Conservation (phyloP, 2,888 invertebrate genomes). For the Dorcus hopei region DNA sequence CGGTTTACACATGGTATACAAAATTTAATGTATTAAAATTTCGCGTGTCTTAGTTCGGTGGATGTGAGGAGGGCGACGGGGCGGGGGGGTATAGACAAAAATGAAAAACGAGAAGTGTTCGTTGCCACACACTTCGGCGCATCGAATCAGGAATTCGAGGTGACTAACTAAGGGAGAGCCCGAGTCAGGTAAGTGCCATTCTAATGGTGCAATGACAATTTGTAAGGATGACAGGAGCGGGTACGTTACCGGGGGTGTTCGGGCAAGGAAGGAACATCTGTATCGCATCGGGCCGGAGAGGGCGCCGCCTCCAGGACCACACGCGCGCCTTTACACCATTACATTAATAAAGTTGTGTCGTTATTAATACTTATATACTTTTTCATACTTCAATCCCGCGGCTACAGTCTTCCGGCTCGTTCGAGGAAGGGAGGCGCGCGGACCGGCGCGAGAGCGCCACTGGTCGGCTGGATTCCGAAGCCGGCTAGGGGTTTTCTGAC, state of each 20-base stretch:
- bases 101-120: no score
- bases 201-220: conserved; percentile 22
- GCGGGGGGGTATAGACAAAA: no score
- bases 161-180: conserved; percentile 6
- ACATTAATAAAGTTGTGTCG: conserved; percentile 48
- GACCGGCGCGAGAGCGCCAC: background rate
- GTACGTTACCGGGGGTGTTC: conserved; percentile 31
- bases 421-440: conserved; percentile 9
- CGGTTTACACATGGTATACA: no score
- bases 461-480: conserved; percentile 35
- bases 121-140: conserved; percentile 42
- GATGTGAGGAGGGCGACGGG: no score
- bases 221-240: conserved; percentile 25
- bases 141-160: conserved; percentile 40
- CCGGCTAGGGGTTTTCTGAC: conserved; percentile 41
- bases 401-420: conserved; percentile 28
- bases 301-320: conserved; percentile 41
- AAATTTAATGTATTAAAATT: no score
- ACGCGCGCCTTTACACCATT: conserved; percentile 47
- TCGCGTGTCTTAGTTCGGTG: no score
- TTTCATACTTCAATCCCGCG: conserved; percentile 45
- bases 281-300: conserved; percentile 37
- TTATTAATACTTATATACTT: conserved; percentile 49
- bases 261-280: conserved; percentile 32
- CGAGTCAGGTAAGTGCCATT: conserved; percentile 16